Percentiles rank a stretch among this genome's conserved stretches.
Evolutionary conservation across 2,888 invertebrate genomes (phyloP).

Genomic region (Morpho achilles): DNA sequence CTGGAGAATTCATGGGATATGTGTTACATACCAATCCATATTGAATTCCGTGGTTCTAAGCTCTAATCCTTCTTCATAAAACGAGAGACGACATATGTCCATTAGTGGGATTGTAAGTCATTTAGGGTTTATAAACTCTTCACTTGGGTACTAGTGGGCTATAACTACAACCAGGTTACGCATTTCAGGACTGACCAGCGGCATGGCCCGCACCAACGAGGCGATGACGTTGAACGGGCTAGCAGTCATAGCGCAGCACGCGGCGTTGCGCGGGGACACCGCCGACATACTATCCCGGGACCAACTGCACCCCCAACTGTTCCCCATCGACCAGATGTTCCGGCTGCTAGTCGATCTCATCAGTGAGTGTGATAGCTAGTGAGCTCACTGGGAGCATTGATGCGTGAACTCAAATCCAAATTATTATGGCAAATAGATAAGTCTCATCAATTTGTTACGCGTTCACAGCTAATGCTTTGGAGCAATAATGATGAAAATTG

Average conservation of each 20-base stretch:
- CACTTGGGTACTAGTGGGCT: background rate
- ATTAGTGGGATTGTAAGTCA: too few species aligned
- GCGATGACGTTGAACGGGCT: conserved; percentile 75
- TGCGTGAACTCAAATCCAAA: too few species aligned
- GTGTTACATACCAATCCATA: too few species aligned
- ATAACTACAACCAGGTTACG: background rate
- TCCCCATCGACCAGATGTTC: conserved; percentile 91
- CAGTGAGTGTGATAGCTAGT: conserved; percentile 67
- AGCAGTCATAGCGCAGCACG: conserved; percentile 84
- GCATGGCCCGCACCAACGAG: conserved; percentile 67
- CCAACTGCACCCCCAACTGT: conserved; percentile 84
- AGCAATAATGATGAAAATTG: too few species aligned
- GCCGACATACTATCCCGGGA: conserved; percentile 68
- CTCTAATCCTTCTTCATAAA: too few species aligned
- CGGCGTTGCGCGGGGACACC: conserved; percentile 56
- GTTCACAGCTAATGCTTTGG: background rate
- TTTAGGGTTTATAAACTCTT: too few species aligned
- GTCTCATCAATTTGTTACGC: too few species aligned
- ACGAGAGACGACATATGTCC: too few species aligned
- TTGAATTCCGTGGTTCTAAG: too few species aligned
- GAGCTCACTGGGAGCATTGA: too few species aligned
- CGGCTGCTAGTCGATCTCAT: conserved; percentile 88
- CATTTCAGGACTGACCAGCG: conserved; percentile 39
- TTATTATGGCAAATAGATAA: too few species aligned
- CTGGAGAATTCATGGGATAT: too few species aligned